Percentiles rank a stretch among this genome's conserved stretches.
Conservation (phyloP, 2,888 invertebrate species). For the Phalera bucephala region DNA sequence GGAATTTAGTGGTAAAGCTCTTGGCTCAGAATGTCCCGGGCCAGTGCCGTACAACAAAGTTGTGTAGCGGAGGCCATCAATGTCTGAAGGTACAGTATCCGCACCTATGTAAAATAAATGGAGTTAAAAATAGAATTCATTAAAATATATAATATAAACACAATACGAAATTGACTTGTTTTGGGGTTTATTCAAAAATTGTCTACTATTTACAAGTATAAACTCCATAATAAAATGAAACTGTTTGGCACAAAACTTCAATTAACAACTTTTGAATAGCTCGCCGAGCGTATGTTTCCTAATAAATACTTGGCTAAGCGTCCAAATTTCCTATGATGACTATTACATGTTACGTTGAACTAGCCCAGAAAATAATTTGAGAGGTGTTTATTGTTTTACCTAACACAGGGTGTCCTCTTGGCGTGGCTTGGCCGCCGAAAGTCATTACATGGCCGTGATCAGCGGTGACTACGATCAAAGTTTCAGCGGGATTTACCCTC, state of each 20-base stretch:
- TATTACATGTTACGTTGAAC: too few relatives aligned
- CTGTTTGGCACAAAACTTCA: constrained; percentile 24
- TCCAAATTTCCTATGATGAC: neutral
- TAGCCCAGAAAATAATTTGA: too few relatives aligned
- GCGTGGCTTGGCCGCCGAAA: constrained; percentile 90
- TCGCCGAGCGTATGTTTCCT: constrained; percentile 18
- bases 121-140: too few relatives aligned
- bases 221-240: constrained; percentile 18
- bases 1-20: constrained; percentile 83
- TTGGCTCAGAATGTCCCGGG: constrained; percentile 87
- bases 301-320: constrained; percentile 10
- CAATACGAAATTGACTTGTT: too few relatives aligned
- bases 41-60: constrained; percentile 90
- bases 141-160: neutral
- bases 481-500: constrained; percentile 84
- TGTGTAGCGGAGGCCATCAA: constrained; percentile 89
- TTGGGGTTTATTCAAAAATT: too few relatives aligned
- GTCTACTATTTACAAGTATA: too few relatives aligned
- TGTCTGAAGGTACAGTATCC: constrained; percentile 88
- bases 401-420: constrained; percentile 89
- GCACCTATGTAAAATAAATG: constrained; percentile 84
- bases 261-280: constrained; percentile 22
- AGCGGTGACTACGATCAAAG: constrained; percentile 88
- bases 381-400: constrained; percentile 70
- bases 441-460: constrained; percentile 92